Evolutionary conservation across 1,140 invertebrate genomes (phyloP).

Genomic region (Aphis craccivora): DNA sequence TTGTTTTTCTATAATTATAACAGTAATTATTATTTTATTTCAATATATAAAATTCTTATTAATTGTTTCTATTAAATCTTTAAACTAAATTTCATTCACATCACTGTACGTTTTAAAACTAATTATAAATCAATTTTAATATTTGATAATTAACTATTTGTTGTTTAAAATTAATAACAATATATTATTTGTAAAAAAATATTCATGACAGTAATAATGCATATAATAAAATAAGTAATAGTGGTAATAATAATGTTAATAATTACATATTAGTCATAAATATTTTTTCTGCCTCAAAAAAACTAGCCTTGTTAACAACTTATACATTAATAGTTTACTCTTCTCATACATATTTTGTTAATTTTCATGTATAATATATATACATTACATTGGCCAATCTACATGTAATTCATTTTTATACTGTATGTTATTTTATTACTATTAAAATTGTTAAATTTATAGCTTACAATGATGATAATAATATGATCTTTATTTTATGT

Average conservation of each 20-base stretch:
- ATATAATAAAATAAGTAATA: background rate
- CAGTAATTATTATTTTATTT: background rate
- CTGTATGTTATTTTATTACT: constrained; percentile 7
- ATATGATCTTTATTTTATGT: background rate
- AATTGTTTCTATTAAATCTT: background rate
- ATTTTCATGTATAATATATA: no score
- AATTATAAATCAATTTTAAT: background rate
- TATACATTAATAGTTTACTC: background rate
- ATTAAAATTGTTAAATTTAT: background rate
- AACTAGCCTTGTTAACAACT: background rate
- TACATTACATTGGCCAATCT: background rate
- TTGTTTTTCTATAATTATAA: background rate
- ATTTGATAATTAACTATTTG: background rate
- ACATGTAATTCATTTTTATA: background rate
- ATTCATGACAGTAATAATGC: background rate
- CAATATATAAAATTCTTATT: background rate
- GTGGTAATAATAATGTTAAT: no score
- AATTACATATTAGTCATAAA: background rate
- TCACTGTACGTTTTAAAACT: background rate
- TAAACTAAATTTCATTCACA: background rate
- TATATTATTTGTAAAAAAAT: background rate
- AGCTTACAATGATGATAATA: background rate
- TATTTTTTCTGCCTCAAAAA: background rate
- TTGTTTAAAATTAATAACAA: background rate
- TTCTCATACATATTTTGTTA: background rate